Evolutionary conservation across 2,797 vertebrate genomes (phyloP).

Genomic region (Dendrocincla fuliginosa): DNA sequence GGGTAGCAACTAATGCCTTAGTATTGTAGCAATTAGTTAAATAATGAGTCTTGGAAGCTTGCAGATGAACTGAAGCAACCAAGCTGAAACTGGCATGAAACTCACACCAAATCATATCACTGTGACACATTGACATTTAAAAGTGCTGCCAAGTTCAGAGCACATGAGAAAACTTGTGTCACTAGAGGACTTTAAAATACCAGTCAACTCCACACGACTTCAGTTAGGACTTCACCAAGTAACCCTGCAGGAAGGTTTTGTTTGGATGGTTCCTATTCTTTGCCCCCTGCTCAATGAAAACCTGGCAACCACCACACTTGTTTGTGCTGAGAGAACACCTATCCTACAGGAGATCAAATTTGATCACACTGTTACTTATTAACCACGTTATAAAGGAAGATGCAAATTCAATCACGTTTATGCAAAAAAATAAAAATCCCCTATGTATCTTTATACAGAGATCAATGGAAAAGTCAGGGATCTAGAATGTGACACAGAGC

Average conservation of each 20-base stretch:
- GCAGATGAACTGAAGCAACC: not conserved
- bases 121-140: not conserved
- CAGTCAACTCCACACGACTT: not conserved
- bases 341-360: not conserved
- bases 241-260: not conserved
- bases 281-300: not conserved
- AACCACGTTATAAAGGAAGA: not conserved
- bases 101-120: not conserved
- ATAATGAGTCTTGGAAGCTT: not conserved
- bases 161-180: not conserved
- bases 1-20: not conserved
- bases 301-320: not conserved
- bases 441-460: not conserved
- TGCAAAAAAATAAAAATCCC: not conserved
- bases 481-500: not conserved
- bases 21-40: not conserved
- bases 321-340: not conserved
- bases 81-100: not conserved
- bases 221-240: not conserved
- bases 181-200: not conserved
- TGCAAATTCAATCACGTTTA: not conserved
- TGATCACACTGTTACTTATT: not conserved
- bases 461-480: not conserved
- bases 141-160: not conserved
- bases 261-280: not conserved